These are phyloP conservation scores for Prolemur simus DNA, from an alignment of 2,113 vertebrate genomes.

Conservation along the genomic window DNA sequence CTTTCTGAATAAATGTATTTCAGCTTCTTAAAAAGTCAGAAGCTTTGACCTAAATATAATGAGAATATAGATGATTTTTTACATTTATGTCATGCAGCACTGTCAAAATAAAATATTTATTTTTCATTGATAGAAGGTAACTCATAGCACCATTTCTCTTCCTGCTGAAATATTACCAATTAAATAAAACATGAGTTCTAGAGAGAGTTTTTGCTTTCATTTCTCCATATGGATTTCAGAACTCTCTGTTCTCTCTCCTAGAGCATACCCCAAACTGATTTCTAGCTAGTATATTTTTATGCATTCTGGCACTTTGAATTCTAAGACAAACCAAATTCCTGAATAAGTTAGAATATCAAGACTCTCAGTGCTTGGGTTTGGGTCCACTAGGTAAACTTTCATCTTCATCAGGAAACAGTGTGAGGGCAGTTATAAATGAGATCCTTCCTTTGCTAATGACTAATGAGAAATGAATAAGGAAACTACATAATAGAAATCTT, in stretches of 20 bases:
- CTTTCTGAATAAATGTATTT: conserved; percentile 20
- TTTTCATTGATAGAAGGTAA: conserved; percentile 64
- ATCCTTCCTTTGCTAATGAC: background rate
- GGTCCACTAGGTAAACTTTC: background rate
- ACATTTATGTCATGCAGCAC: conserved; percentile 12
- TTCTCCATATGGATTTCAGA: conserved; percentile 48
- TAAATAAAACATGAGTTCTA: conserved; percentile 72
- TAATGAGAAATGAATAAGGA: background rate
- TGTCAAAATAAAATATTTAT: conserved; percentile 72
- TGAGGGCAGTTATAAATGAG: background rate
- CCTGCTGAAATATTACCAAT: conserved; percentile 57
- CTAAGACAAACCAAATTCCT: conserved; percentile 4
- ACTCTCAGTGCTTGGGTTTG: background rate
- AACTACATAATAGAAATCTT: background rate
- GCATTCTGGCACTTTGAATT: conserved; percentile 37
- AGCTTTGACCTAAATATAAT: conserved; percentile 38
- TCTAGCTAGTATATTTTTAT: conserved; percentile 27
- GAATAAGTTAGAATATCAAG: background rate
- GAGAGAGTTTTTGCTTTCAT: conserved; percentile 58
- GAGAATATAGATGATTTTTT: conserved; percentile 30
- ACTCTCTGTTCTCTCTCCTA: conserved; percentile 29
- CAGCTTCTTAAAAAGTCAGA: conserved; percentile 49
- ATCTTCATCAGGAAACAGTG: background rate
- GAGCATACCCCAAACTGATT: conserved; percentile 21
- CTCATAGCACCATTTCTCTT: conserved; percentile 49